A percentile compares a stretch with the other conserved stretches of the same genome.
These are phyloP conservation scores for Neodiprion fabricii DNA, from an alignment of 1,140 invertebrate genomes.

Conservation along the genomic window DNA sequence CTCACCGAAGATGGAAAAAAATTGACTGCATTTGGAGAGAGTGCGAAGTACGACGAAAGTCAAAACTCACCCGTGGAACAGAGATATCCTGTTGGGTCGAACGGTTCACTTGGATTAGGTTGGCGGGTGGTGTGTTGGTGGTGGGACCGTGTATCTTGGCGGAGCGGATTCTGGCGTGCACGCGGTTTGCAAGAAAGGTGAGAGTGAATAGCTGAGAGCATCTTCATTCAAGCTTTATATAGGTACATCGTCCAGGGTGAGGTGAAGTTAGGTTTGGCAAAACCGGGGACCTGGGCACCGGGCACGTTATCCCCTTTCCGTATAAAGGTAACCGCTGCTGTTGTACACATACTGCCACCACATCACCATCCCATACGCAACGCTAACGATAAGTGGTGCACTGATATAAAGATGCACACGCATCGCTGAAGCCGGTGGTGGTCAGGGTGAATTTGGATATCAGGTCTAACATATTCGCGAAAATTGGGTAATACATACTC, in stretches of 20 bases:
- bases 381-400: too few relatives aligned
- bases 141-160: slow-evolving; percentile 35
- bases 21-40: too few relatives aligned
- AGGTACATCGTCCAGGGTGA: slow-evolving; percentile 39
- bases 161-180: slow-evolving; percentile 33
- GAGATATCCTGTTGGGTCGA: slow-evolving; percentile 1
- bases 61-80: background rate
- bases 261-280: slow-evolving; percentile 3
- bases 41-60: too few relatives aligned
- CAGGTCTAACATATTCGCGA: too few relatives aligned
- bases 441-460: too few relatives aligned
- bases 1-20: too few relatives aligned
- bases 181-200: slow-evolving; percentile 51
- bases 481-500: too few relatives aligned
- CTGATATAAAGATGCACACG: too few relatives aligned
- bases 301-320: slow-evolving; percentile 3
- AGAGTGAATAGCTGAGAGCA: slow-evolving; percentile 62
- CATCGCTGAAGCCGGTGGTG: too few relatives aligned
- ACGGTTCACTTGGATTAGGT: background rate
- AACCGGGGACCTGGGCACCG: background rate
- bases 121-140: background rate
- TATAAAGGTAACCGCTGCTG: background rate
- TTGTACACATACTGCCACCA: too few relatives aligned
- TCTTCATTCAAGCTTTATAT: slow-evolving; percentile 64
- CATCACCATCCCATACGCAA: too few relatives aligned